Evolutionary conservation across 2,113 vertebrate genomes (phyloP).

Genomic region (Hemibates koningsi): DNA sequence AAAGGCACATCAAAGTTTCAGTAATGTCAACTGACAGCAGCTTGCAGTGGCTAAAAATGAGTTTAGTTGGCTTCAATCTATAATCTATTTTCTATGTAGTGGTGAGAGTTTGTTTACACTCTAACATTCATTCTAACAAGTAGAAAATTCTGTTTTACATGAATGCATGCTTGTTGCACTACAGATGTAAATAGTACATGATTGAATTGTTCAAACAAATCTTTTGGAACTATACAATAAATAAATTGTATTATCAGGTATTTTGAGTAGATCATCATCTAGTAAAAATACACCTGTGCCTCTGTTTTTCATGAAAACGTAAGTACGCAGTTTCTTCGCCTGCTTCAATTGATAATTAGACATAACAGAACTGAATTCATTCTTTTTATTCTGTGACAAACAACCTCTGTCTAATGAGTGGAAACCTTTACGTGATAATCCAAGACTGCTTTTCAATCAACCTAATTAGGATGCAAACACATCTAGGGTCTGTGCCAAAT

Average conservation of each 20-base stretch:
- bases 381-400: conserved; percentile 23
- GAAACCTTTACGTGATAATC: conserved; percentile 47
- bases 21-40: neutral
- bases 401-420: conserved; percentile 31
- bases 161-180: neutral
- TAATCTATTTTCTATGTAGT: neutral
- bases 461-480: conserved; percentile 41
- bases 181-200: neutral
- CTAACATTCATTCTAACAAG: neutral
- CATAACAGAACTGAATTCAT: conserved; percentile 7
- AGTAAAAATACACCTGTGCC: neutral
- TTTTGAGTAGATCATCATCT: neutral
- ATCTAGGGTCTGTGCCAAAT: conserved; percentile 31
- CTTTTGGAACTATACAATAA: neutral
- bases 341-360: neutral
- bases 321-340: neutral
- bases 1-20: neutral
- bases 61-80: neutral
- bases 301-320: neutral
- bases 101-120: neutral
- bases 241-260: neutral
- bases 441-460: conserved; percentile 35
- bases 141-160: neutral
- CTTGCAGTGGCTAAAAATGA: neutral
- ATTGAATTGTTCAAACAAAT: neutral